phyloP scores from a whole-genome alignment of 2,888 invertebrate genomes.

The Cremastobaeus sp. region DNA sequence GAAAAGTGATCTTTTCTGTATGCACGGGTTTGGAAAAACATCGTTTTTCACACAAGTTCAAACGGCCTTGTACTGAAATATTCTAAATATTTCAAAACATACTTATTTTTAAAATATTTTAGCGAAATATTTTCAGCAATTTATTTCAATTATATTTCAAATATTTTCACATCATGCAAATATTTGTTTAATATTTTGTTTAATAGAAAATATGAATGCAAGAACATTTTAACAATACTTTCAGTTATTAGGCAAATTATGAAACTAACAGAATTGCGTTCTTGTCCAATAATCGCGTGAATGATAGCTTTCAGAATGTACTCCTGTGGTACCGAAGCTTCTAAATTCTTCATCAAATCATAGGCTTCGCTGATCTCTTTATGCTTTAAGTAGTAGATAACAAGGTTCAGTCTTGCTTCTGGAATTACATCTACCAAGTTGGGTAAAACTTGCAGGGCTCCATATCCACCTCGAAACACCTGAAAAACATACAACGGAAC shows the following conservation, averaged over 20 bases:
- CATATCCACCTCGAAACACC: constrained; percentile 94
- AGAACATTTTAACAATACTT: neutral
- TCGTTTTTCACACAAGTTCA: too few species aligned
- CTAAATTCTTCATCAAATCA: constrained; percentile 91
- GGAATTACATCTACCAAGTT: constrained; percentile 95
- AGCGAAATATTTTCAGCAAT: too few species aligned
- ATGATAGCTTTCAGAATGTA: constrained; percentile 98
- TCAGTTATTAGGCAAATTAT: too few species aligned
- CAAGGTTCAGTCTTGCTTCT: constrained; percentile 96
- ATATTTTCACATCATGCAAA: too few species aligned
- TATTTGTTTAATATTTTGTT: neutral
- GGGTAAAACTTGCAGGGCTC: constrained; percentile 94
- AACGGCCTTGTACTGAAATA: too few species aligned
- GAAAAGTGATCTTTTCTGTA: too few species aligned
- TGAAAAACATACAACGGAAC: too few species aligned
- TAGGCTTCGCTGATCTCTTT: constrained; percentile 94
- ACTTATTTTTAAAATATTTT: too few species aligned
- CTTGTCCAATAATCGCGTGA: constrained; percentile 95
- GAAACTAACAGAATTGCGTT: constrained; percentile 88
- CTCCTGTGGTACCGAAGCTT: constrained; percentile 96
- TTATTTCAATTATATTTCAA: too few species aligned
- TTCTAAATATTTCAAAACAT: too few species aligned
- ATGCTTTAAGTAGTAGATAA: constrained; percentile 94
- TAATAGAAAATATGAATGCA: constrained; percentile 1
- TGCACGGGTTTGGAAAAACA: too few species aligned